Percentiles rank a stretch among this genome's conserved stretches.
phyloP scores from a whole-genome alignment of 2,797 vertebrate species.

The Sebastes cheni region DNA sequence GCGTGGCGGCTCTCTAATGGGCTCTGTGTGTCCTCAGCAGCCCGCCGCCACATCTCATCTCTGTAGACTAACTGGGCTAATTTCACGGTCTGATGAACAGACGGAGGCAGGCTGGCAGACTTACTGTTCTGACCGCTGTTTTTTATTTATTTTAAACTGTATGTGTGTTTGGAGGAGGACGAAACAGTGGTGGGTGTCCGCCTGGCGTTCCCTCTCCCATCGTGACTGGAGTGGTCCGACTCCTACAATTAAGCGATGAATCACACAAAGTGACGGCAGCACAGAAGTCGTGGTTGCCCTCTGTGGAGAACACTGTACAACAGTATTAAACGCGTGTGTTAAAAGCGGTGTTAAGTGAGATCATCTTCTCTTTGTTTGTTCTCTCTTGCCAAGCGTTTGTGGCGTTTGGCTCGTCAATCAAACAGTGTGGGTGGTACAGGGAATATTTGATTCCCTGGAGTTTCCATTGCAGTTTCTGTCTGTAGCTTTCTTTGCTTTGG shows the following conservation, averaged over 20 bases:
- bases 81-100: constrained; percentile 71
- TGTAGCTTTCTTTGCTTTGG: background rate
- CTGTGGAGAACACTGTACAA: background rate
- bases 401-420: background rate
- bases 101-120: constrained; percentile 52
- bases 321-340: background rate
- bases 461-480: background rate
- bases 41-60: constrained; percentile 33
- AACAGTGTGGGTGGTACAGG: constrained; percentile 3
- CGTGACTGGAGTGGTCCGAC: constrained; percentile 33
- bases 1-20: background rate
- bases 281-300: background rate
- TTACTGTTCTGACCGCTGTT: background rate
- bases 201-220: constrained; percentile 11
- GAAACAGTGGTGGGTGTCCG: constrained; percentile 18
- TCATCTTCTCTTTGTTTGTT: background rate
- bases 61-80: constrained; percentile 65
- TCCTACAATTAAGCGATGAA: constrained; percentile 45
- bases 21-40: constrained; percentile 32
- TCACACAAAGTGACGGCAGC: constrained; percentile 11
- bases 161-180: constrained; percentile 11
- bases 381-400: background rate
- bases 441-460: background rate
- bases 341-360: background rate
- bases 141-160: background rate